Evolutionary conservation across 2,888 invertebrate species (phyloP).

Genomic region (Pristionchus arcanus): DNA sequence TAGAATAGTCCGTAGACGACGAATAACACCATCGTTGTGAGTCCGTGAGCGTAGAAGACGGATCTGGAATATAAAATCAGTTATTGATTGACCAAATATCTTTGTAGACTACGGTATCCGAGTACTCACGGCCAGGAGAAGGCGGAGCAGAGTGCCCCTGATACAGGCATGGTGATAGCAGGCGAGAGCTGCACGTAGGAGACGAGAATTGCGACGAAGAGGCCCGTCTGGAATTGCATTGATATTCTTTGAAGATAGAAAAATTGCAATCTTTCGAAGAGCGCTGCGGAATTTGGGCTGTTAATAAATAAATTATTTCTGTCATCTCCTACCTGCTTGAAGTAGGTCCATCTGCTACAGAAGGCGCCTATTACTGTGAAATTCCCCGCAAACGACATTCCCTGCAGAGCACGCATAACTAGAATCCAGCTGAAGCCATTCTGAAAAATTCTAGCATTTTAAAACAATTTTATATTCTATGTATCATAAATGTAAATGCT

Average conservation of each 20-base stretch:
- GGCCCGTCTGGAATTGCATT: slow-evolving; percentile 66
- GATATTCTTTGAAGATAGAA: not conserved
- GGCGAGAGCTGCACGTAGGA: slow-evolving; percentile 77
- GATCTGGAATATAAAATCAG: no score
- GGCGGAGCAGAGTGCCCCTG: slow-evolving; percentile 47
- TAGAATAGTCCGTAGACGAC: slow-evolving; percentile 64
- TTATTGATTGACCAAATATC: not conserved
- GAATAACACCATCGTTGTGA: slow-evolving; percentile 63
- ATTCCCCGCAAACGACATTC: slow-evolving; percentile 77
- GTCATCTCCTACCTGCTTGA: slow-evolving; percentile 72
- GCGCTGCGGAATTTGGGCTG: no score
- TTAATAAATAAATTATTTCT: no score
- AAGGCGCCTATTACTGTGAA: slow-evolving; percentile 78
- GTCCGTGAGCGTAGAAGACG: slow-evolving; percentile 72
- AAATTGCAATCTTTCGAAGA: no score
- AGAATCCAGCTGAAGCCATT: slow-evolving; percentile 68
- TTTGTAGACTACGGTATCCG: not conserved
- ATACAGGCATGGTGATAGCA: slow-evolving; percentile 74
- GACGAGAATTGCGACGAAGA: slow-evolving; percentile 77
- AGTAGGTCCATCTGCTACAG: slow-evolving; percentile 78
- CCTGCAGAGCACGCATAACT: slow-evolving; percentile 68
- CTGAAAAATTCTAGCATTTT: slow-evolving; percentile 52
- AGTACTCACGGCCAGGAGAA: slow-evolving; percentile 35
- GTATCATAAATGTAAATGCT: no score
- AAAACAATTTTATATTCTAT: not conserved